Evolutionary conservation across 2,797 vertebrate species (phyloP).

Genomic region (Trematomus bernacchii): DNA sequence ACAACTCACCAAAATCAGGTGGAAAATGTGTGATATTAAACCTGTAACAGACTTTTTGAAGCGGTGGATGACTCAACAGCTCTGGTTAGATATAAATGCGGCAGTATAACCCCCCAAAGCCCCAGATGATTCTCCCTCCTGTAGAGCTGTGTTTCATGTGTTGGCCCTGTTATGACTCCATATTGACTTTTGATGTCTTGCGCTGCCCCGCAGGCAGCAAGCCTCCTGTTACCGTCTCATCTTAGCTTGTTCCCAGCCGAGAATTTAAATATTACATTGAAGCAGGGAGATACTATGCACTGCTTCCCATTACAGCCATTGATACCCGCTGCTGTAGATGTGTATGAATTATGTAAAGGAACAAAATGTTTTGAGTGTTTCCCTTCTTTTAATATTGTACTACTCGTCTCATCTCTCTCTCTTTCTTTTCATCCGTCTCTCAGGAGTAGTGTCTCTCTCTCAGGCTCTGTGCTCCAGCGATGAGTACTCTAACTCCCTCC

Average conservation of each 20-base stretch:
- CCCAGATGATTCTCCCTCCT: slow-evolving; percentile 26
- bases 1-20: slow-evolving; percentile 1
- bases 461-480: slow-evolving; percentile 92
- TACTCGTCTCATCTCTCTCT: not conserved
- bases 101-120: slow-evolving; percentile 31
- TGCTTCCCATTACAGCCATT: slow-evolving; percentile 40
- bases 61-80: slow-evolving; percentile 16
- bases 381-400: slow-evolving; percentile 54
- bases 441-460: slow-evolving; percentile 88
- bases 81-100: slow-evolving; percentile 18
- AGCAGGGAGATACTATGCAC: slow-evolving; percentile 36
- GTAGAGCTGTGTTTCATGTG: slow-evolving; percentile 39
- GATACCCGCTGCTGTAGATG: slow-evolving; percentile 60
- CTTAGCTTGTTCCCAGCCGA: slow-evolving; percentile 47
- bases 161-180: slow-evolving; percentile 25
- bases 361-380: slow-evolving; percentile 68
- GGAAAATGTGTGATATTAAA: slow-evolving; percentile 16
- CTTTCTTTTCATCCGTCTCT: slow-evolving; percentile 43
- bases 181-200: slow-evolving; percentile 47
- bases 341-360: slow-evolving; percentile 71
- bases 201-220: slow-evolving; percentile 39
- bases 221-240: slow-evolving; percentile 55
- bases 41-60: not conserved
- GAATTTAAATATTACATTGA: slow-evolving; percentile 73
- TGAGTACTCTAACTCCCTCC: slow-evolving; percentile 92